phyloP scores from a whole-genome alignment of 2,888 invertebrate genomes.

The Erebia aethiops region DNA sequence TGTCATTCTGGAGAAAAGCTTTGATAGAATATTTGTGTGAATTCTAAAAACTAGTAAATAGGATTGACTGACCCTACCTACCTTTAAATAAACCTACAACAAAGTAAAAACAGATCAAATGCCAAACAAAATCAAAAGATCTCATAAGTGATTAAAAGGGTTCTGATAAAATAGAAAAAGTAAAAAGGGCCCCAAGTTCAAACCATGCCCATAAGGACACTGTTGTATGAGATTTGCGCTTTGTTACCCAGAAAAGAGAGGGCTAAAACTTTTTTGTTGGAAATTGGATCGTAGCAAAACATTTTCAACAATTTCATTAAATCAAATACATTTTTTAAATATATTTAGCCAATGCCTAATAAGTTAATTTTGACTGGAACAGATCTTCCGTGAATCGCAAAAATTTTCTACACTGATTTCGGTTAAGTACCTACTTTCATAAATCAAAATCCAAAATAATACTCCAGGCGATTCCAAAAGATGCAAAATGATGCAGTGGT shows the following conservation, averaged over 20 bases:
- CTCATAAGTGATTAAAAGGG: background rate
- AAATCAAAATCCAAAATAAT: too few relatives aligned
- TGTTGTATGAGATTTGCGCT: background rate
- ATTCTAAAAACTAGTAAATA: too few relatives aligned
- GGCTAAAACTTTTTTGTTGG: background rate
- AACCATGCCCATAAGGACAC: background rate
- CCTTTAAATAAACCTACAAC: background rate
- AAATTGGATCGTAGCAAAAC: background rate
- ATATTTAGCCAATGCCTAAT: too few relatives aligned
- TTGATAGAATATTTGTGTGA: too few relatives aligned
- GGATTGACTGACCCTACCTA: too few relatives aligned
- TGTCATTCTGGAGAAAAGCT: too few relatives aligned
- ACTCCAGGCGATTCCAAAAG: too few relatives aligned
- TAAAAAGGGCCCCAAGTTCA: background rate
- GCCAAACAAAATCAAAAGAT: background rate
- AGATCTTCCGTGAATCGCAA: too few relatives aligned
- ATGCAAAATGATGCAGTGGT: too few relatives aligned
- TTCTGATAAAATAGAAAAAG: background rate
- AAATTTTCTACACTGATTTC: too few relatives aligned
- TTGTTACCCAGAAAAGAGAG: background rate
- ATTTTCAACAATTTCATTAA: background rate
- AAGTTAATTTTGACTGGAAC: too few relatives aligned
- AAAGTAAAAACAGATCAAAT: background rate
- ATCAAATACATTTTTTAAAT: background rate
- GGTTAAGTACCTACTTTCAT: too few relatives aligned